phyloP scores from a whole-genome alignment of 2,797 vertebrate species.

The Gymnoscopelus braueri region DNA sequence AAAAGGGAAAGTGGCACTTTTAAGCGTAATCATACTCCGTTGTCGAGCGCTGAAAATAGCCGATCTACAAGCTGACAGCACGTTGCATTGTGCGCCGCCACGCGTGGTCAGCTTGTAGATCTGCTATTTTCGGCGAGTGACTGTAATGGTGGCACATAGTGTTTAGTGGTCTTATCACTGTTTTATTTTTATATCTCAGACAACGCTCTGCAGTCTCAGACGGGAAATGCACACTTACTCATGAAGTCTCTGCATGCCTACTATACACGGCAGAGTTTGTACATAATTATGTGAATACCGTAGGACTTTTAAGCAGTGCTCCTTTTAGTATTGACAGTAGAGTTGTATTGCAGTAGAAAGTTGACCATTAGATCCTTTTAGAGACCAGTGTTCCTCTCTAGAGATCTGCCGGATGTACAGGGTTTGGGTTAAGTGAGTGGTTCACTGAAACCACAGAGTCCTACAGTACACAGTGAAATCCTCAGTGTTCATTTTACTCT shows the following conservation, averaged over 20 bases:
- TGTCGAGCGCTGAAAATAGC: too few species aligned
- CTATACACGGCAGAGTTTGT: conserved; percentile 56
- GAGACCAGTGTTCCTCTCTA: conserved; percentile 51
- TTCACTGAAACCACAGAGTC: background rate
- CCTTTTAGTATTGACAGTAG: conserved; percentile 66
- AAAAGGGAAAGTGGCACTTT: conserved; percentile 39
- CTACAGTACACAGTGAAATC: too few species aligned
- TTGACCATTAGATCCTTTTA: conserved; percentile 60
- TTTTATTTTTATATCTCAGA: conserved; percentile 73
- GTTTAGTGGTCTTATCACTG: conserved; percentile 68
- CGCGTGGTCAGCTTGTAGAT: too few species aligned
- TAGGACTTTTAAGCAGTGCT: conserved; percentile 56
- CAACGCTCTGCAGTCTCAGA: conserved; percentile 43
- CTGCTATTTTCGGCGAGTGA: too few species aligned
- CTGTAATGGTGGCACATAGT: conserved; percentile 49
- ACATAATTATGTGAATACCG: conserved; percentile 76
- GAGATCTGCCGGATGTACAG: conserved; percentile 45
- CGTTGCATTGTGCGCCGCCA: too few species aligned
- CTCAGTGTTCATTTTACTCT: too few species aligned
- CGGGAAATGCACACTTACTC: conserved; percentile 47
- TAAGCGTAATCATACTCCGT: too few species aligned
- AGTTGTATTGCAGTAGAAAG: conserved; percentile 70
- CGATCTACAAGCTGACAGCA: too few species aligned
- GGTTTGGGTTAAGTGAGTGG: conserved; percentile 42
- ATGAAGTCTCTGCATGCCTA: conserved; percentile 45